Conservation (phyloP, 2,797 vertebrate genomes). For the Ceryle rudis region DNA sequence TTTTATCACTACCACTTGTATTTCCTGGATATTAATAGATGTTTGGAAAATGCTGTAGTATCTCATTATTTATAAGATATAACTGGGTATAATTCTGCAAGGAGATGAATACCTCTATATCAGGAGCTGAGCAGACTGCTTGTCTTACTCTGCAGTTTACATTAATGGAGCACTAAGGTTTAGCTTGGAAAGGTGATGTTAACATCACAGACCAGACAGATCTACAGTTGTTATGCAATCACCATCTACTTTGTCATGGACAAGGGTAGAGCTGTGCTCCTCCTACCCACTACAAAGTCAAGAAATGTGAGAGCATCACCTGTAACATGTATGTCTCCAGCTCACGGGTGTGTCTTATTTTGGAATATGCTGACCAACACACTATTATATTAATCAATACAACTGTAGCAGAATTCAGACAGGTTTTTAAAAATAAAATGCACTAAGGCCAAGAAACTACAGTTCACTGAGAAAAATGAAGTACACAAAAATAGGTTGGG, state of each 20-base stretch:
- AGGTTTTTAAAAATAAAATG: neutral
- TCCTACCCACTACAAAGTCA: neutral
- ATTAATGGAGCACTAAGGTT: neutral
- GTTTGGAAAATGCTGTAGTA: conserved; percentile 45
- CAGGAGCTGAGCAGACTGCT: neutral
- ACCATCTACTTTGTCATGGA: neutral
- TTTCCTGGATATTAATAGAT: conserved; percentile 53
- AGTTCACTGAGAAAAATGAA: neutral
- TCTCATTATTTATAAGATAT: conserved; percentile 46
- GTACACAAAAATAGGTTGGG: neutral
- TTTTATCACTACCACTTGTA: conserved; percentile 61
- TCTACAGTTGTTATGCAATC: neutral
- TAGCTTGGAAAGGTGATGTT: neutral
- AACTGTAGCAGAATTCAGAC: neutral
- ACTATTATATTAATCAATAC: neutral
- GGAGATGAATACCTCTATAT: neutral
- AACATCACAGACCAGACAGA: neutral
- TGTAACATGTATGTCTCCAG: neutral
- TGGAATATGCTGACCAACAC: neutral
- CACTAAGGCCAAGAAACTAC: neutral
- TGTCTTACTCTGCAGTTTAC: neutral
- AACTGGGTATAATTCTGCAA: neutral
- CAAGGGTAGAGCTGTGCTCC: neutral
- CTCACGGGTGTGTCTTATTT: neutral
- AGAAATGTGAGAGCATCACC: neutral